Conservation (phyloP, 1,140 invertebrate species). For the Nylanderia fulva region DNA sequence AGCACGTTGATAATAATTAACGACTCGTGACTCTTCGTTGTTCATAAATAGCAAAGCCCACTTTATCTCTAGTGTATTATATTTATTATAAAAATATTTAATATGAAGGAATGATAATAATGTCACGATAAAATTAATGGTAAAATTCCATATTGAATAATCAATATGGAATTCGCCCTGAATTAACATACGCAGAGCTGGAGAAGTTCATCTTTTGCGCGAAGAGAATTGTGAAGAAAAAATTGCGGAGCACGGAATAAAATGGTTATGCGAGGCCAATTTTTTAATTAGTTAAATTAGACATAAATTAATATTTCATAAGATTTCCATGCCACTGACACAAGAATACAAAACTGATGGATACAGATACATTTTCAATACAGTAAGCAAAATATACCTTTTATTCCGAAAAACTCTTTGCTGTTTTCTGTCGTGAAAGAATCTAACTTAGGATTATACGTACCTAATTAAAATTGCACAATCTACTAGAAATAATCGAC, state of each 20-base stretch:
- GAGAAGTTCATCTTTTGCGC: neutral
- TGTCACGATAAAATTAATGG: no score
- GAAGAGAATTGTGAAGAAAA: neutral
- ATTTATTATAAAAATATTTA: constrained; percentile 19
- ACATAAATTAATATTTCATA: neutral
- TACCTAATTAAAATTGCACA: constrained; percentile 4
- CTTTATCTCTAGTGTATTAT: constrained; percentile 21
- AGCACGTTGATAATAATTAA: constrained; percentile 40
- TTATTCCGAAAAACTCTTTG: neutral
- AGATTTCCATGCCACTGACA: neutral
- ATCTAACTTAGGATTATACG: constrained; percentile 6
- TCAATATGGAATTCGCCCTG: neutral
- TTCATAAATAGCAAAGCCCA: neutral
- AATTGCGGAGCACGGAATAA: neutral
- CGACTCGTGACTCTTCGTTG: neutral
- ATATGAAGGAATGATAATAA: constrained; percentile 26
- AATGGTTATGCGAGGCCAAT: neutral
- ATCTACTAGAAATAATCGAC: constrained; percentile 35
- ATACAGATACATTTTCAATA: neutral
- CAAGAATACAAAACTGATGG: neutral
- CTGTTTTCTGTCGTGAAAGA: neutral
- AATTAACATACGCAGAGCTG: neutral
- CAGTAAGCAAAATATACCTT: constrained; percentile 7
- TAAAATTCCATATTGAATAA: no score
- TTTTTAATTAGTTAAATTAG: neutral